A percentile compares a stretch with the other conserved stretches of the same genome.
Conservation (phyloP, 2,888 invertebrate genomes). For the Lamellibrachia satsuma region DNA sequence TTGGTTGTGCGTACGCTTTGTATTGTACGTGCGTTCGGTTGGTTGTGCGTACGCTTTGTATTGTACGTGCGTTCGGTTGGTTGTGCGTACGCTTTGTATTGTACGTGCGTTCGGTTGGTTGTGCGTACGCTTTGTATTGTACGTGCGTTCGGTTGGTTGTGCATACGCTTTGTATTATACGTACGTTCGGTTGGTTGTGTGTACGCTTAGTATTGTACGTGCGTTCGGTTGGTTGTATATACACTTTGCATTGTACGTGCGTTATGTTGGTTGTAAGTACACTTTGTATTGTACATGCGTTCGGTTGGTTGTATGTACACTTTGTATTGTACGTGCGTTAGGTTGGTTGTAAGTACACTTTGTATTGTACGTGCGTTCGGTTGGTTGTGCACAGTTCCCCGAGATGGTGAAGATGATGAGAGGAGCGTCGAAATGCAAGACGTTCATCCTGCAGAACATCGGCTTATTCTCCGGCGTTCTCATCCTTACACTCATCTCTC, state of each 20-base stretch:
- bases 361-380: neutral
- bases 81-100: neutral
- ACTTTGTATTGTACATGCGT: neutral
- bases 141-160: too few species aligned
- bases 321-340: neutral
- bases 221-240: too few species aligned
- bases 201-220: too few species aligned
- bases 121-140: too few species aligned
- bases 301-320: neutral
- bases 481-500: constrained; percentile 25
- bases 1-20: neutral
- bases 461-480: constrained; percentile 26
- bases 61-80: too few species aligned
- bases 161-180: too few species aligned
- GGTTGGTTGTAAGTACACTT: neutral
- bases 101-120: neutral
- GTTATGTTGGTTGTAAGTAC: neutral
- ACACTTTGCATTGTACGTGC: too few species aligned
- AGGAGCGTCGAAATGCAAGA: neutral
- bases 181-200: too few species aligned
- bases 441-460: constrained; percentile 28
- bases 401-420: constrained; percentile 22
- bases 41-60: too few species aligned
- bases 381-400: constrained; percentile 17
- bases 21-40: neutral